phyloP scores from a whole-genome alignment of 1,140 invertebrate genomes.

The Penaeus japonicus region DNA sequence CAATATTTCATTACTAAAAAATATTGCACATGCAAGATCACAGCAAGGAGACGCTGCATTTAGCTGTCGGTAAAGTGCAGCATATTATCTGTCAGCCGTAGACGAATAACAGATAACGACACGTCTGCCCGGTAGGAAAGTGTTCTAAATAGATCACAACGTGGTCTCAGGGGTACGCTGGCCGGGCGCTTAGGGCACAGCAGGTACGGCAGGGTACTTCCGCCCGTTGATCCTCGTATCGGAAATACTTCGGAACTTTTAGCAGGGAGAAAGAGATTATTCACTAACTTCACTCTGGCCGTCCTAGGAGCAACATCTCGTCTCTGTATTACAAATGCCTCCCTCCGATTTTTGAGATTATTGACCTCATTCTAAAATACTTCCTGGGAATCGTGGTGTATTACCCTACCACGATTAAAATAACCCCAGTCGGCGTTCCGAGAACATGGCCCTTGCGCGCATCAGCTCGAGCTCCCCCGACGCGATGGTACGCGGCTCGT shows the following conservation, averaged over 20 bases:
- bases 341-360: not conserved
- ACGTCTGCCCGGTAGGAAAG: not conserved
- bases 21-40: too few relatives aligned
- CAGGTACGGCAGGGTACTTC: slow-evolving; percentile 9
- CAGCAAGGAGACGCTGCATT: too few relatives aligned
- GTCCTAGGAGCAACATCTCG: too few relatives aligned
- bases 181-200: not conserved
- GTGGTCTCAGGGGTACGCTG: not conserved
- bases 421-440: slow-evolving; percentile 36
- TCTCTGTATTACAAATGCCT: not conserved
- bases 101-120: not conserved
- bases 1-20: too few relatives aligned
- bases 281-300: too few relatives aligned
- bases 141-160: not conserved
- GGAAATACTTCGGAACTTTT: slow-evolving; percentile 43
- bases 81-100: not conserved
- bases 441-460: slow-evolving; percentile 52
- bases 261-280: not conserved
- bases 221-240: not conserved
- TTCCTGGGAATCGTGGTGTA: not conserved
- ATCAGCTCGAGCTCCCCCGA: slow-evolving; percentile 1
- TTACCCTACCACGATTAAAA: slow-evolving; percentile 38
- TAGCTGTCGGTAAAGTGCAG: too few relatives aligned
- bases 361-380: slow-evolving; percentile 1
- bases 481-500: slow-evolving; percentile 20